Evolutionary conservation across 2,888 invertebrate species (phyloP).

Genomic region (Drosophila acutilabella): DNA sequence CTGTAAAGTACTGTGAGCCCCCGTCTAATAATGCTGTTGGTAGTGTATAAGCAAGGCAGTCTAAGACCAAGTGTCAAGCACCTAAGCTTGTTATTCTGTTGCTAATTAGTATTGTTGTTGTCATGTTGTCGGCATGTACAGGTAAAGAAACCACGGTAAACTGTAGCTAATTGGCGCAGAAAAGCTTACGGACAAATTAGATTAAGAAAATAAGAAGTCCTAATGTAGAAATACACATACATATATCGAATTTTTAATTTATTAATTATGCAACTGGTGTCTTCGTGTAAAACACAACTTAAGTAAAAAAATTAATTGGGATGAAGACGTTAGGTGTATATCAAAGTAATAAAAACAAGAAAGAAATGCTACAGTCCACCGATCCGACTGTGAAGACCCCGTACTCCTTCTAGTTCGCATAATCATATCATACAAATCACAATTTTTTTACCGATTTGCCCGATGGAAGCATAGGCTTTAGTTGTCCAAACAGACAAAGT

Average conservation of each 20-base stretch:
- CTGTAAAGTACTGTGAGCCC: not conserved
- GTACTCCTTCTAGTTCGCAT: no score
- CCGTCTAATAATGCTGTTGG: constrained; percentile 1
- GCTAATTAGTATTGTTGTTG: constrained; percentile 55
- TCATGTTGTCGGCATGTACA: constrained; percentile 19
- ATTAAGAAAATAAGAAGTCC: constrained; percentile 42
- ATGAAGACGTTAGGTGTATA: no score
- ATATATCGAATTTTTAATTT: not conserved
- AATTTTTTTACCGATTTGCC: no score
- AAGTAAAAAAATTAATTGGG: no score
- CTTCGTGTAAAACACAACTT: not conserved
- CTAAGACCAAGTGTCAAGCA: constrained; percentile 50
- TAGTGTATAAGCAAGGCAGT: constrained; percentile 29
- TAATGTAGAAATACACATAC: not conserved
- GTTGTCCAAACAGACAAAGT: no score
- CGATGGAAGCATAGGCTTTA: no score
- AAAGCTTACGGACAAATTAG: constrained; percentile 23
- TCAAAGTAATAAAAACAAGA: not conserved
- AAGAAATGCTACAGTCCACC: no score
- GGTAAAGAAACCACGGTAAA: not conserved
- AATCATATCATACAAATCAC: no score
- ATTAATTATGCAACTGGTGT: not conserved
- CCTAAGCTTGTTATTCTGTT: constrained; percentile 40
- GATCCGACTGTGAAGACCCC: no score
- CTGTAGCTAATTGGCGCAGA: constrained; percentile 49